These are phyloP conservation scores for Halictus rubicundus DNA, from an alignment of 1,140 invertebrate genomes.

Conservation along the genomic window DNA sequence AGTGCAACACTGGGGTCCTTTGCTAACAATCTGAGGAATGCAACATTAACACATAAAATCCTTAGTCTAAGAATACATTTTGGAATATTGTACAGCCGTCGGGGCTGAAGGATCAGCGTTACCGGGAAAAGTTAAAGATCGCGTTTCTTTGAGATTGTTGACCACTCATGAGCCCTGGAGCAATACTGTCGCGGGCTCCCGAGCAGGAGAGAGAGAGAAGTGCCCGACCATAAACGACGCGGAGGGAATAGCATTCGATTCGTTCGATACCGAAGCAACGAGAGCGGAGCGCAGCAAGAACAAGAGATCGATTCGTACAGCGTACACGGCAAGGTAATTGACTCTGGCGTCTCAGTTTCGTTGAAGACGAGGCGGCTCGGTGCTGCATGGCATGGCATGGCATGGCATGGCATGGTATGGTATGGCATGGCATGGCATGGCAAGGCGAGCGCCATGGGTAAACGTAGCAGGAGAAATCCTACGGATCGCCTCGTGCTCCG, in stretches of 20 bases:
- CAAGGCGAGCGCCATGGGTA: background rate
- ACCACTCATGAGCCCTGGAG: too few relatives aligned
- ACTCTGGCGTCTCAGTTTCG: slow-evolving; percentile 53
- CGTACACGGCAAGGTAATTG: slow-evolving; percentile 55
- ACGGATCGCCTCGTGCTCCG: slow-evolving; percentile 58
- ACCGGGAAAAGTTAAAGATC: too few relatives aligned
- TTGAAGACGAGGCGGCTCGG: slow-evolving; percentile 9
- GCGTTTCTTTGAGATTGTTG: too few relatives aligned
- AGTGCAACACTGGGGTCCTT: too few relatives aligned
- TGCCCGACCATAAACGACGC: slow-evolving; percentile 5
- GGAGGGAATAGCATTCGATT: slow-evolving; percentile 43
- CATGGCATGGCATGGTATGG: background rate
- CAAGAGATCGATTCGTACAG: slow-evolving; percentile 43
- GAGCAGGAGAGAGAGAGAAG: background rate
- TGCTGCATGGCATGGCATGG: background rate
- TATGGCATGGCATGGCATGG: background rate
- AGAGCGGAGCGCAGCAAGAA: slow-evolving; percentile 30
- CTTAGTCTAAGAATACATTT: too few relatives aligned
- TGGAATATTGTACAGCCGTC: too few relatives aligned
- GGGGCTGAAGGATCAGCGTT: too few relatives aligned
- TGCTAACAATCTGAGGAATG: too few relatives aligned
- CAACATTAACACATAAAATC: too few relatives aligned
- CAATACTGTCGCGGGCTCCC: background rate
- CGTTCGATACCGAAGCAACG: slow-evolving; percentile 36
- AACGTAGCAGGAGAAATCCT: slow-evolving; percentile 52